These are phyloP conservation scores for Petrocephalus zakoni DNA, from an alignment of 2,113 vertebrate species.

Conservation along the genomic window DNA sequence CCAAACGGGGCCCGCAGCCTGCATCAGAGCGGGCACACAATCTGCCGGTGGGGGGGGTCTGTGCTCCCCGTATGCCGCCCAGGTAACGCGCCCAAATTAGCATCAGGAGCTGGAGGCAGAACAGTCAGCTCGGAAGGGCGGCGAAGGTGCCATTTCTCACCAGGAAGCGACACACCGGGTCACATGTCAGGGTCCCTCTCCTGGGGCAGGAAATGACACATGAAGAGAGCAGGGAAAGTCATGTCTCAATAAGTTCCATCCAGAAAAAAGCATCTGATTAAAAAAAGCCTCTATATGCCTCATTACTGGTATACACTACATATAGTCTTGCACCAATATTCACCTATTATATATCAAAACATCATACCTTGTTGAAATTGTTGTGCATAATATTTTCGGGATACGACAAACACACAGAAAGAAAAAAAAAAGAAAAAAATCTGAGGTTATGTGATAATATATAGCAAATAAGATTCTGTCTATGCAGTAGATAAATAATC, in stretches of 20 bases:
- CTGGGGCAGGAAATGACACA: not conserved
- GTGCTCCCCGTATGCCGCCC: not conserved
- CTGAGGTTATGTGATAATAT: not conserved
- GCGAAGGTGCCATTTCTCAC: not conserved
- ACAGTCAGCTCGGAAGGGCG: not conserved
- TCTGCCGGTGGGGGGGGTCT: not conserved
- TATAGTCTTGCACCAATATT: not conserved
- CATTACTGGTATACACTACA: not conserved
- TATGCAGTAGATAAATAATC: conserved; percentile 2
- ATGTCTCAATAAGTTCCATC: not conserved
- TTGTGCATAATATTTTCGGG: not conserved
- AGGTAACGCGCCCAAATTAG: not conserved
- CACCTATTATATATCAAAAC: not conserved
- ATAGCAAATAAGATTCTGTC: not conserved
- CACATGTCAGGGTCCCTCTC: not conserved
- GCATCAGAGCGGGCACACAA: not conserved
- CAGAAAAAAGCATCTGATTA: not conserved
- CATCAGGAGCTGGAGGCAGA: conserved; percentile 1
- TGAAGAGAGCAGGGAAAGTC: not conserved
- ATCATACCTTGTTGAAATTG: not conserved
- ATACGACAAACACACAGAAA: not conserved
- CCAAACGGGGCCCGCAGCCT: not conserved
- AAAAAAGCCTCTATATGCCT: not conserved
- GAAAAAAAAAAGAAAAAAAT: not conserved
- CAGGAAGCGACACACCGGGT: not conserved